phyloP scores from a whole-genome alignment of 2,113 vertebrate species.

The Dascyllus trimaculatus region DNA sequence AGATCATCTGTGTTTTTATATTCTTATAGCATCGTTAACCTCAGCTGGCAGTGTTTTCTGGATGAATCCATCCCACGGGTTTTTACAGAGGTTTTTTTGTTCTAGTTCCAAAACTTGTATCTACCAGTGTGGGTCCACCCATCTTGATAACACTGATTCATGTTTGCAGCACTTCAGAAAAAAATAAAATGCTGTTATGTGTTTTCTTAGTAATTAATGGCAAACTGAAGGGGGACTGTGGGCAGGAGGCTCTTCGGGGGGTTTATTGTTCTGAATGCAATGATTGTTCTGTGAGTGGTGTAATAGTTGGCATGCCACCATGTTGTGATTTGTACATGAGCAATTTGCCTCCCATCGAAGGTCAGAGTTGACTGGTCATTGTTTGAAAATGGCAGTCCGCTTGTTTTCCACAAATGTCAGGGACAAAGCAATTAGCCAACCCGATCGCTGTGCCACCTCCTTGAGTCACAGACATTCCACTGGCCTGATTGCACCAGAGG shows the following conservation, averaged over 20 bases:
- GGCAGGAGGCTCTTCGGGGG: constrained; percentile 10
- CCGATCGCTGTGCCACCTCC: constrained; percentile 52
- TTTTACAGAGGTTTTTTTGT: background rate
- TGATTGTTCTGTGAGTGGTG: constrained; percentile 62
- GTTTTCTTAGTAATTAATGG: constrained; percentile 1
- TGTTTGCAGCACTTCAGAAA: background rate
- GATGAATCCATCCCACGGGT: background rate
- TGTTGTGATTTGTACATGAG: constrained; percentile 62
- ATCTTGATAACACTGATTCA: background rate
- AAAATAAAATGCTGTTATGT: background rate
- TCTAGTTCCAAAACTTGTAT: background rate
- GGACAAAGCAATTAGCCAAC: constrained; percentile 60
- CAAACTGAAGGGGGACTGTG: constrained; percentile 2
- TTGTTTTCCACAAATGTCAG: constrained; percentile 73
- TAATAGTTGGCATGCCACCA: constrained; percentile 67
- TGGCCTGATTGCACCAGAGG: constrained; percentile 25
- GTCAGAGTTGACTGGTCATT: constrained; percentile 72
- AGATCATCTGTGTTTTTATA: background rate
- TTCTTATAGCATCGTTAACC: background rate
- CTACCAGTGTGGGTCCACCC: background rate
- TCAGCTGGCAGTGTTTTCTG: too few species aligned
- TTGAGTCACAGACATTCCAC: constrained; percentile 66
- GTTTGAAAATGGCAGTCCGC: constrained; percentile 71
- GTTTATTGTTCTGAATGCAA: constrained; percentile 53
- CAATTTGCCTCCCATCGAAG: constrained; percentile 68